phyloP scores from a whole-genome alignment of 1,140 invertebrate genomes.

The Drosophila truncata region DNA sequence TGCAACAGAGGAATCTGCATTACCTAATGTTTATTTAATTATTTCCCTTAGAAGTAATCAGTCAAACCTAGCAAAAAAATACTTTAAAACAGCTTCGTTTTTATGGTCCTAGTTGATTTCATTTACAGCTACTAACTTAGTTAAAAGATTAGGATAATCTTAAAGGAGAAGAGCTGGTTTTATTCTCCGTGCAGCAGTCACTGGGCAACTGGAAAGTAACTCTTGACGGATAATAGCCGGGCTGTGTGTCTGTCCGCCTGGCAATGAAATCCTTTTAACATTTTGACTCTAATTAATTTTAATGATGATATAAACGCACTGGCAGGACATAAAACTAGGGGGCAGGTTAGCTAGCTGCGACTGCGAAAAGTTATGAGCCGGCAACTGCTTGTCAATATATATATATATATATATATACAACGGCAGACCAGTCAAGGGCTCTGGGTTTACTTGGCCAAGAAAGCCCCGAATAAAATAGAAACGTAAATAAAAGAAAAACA shows the following conservation, averaged over 20 bases:
- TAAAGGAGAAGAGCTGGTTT: not conserved
- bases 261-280: conserved; percentile 78
- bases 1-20: conserved; percentile 6
- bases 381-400: conserved; percentile 57
- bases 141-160: not conserved
- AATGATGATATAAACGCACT: conserved; percentile 75
- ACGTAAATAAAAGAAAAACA: conserved; percentile 50
- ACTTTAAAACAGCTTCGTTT: not conserved
- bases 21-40: not conserved
- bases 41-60: not conserved
- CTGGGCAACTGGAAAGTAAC: conserved; percentile 27
- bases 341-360: conserved; percentile 13
- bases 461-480: conserved; percentile 15
- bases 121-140: not conserved
- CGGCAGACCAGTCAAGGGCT: conserved; percentile 2
- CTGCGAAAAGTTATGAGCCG: conserved; percentile 47
- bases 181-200: conserved; percentile 12
- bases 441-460: conserved; percentile 20
- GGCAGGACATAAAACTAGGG: conserved; percentile 49
- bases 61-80: not conserved
- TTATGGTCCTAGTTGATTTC: not conserved
- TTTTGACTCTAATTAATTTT: conserved; percentile 85
- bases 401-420: conserved; percentile 15
- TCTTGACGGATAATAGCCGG: conserved; percentile 63
- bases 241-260: conserved; percentile 14